phyloP scores from a whole-genome alignment of 2,888 invertebrate genomes.

The Lissonota sp. region DNA sequence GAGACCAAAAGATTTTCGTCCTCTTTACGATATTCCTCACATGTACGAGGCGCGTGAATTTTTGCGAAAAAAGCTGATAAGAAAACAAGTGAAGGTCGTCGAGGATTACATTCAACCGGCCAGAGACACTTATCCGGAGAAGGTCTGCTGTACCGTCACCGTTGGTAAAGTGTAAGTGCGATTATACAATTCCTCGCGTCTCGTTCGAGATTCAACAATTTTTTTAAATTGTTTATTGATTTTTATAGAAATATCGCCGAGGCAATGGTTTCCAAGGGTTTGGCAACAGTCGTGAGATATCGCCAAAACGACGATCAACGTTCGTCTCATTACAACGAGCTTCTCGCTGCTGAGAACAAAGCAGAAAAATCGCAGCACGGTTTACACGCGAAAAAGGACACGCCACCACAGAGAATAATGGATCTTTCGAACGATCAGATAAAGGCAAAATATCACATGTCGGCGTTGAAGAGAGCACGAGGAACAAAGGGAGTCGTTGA shows the following conservation, averaged over 20 bases:
- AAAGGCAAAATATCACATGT: conserved; percentile 96
- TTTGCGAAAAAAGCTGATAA: conserved; percentile 96
- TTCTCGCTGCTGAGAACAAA: conserved; percentile 96
- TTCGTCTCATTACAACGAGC: conserved; percentile 96
- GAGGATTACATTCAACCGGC: conserved; percentile 99
- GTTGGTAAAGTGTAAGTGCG: conserved; percentile 90
- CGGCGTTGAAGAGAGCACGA: conserved; percentile 95
- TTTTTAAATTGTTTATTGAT: conserved; percentile 13
- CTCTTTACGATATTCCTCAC: conserved; percentile 98
- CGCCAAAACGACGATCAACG: conserved; percentile 98
- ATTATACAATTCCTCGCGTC: conserved; percentile 6
- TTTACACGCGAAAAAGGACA: conserved; percentile 94
- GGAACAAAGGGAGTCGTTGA: conserved; percentile 97
- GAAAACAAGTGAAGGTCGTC: conserved; percentile 96
- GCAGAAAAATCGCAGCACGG: conserved; percentile 94
- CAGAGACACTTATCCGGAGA: conserved; percentile 96
- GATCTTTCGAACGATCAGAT: conserved; percentile 93
- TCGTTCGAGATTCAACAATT: conserved; percentile 23
- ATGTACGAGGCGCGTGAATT: conserved; percentile 99
- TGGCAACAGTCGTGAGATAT: conserved; percentile 96
- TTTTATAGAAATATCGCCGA: conserved; percentile 94
- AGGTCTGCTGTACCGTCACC: conserved; percentile 96
- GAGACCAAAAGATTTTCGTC: conserved; percentile 91
- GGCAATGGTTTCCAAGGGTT: conserved; percentile 95
- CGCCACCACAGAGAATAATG: conserved; percentile 92